Evolutionary conservation across 2,797 vertebrate species (phyloP).

Genomic region (Sorex maritimensis): DNA sequence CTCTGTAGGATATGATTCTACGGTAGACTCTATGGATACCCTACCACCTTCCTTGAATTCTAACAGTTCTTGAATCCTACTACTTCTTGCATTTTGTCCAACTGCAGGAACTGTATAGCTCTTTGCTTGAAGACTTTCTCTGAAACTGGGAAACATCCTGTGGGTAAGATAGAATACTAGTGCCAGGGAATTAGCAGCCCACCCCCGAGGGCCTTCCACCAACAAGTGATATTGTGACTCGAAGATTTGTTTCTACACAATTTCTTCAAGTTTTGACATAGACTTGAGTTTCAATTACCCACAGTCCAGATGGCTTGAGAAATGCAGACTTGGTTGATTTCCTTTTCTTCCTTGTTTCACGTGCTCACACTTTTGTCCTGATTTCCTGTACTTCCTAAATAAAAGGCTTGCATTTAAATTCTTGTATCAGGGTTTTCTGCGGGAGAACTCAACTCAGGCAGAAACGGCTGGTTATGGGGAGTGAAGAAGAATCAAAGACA

Average conservation of each 20-base stretch:
- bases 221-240: not conserved
- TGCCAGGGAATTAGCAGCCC: constrained; percentile 28
- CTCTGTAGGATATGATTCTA: not conserved
- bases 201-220: not conserved
- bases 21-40: not conserved
- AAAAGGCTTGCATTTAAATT: constrained; percentile 11
- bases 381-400: not conserved
- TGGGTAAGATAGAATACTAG: constrained; percentile 6
- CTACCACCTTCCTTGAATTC: not conserved
- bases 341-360: not conserved
- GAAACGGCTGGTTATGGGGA: not conserved
- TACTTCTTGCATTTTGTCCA: not conserved
- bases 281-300: constrained; percentile 5
- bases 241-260: constrained; percentile 35
- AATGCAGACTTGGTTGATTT: not conserved
- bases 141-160: not conserved
- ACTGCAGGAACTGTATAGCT: not conserved
- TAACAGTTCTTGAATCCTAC: not conserved
- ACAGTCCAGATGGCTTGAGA: constrained; percentile 10
- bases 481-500: not conserved
- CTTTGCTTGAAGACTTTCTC: not conserved
- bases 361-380: not conserved
- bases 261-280: not conserved
- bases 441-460: constrained; percentile 9
- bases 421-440: constrained; percentile 36